Conservation (phyloP, 2,113 vertebrate species). For the Solenodon paradoxus region DNA sequence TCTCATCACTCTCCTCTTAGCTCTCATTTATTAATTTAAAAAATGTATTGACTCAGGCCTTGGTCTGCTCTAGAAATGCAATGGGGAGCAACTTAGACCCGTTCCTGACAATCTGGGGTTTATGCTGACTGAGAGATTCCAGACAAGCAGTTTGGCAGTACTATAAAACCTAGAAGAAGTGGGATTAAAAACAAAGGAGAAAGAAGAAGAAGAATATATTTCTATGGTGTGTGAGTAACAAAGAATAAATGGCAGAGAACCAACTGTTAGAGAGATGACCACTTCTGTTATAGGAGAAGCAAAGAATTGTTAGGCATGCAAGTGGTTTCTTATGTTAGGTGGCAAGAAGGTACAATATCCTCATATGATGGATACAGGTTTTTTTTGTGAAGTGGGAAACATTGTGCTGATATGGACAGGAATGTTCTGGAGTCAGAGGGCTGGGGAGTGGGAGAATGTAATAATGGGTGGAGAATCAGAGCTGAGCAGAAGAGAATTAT, state of each 20-base stretch:
- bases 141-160: not conserved
- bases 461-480: not conserved
- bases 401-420: not conserved
- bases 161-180: not conserved
- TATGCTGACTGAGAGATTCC: not conserved
- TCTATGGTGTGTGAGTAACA: not conserved
- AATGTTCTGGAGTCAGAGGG: not conserved
- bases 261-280: not conserved
- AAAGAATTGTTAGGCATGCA: not conserved
- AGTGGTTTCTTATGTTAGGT: not conserved
- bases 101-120: not conserved
- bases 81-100: not conserved
- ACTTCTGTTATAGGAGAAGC: not conserved
- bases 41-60: not conserved
- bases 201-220: not conserved
- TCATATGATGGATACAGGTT: not conserved
- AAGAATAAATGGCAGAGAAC: not conserved
- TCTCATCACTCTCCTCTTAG: not conserved
- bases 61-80: not conserved
- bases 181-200: not conserved
- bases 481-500: not conserved
- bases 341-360: not conserved
- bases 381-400: not conserved
- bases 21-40: not conserved
- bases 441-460: not conserved